Base-by-base conservation (phyloP, 37 sponge, comb jelly and placozoan species). In the Axinella damicornis region DNA sequence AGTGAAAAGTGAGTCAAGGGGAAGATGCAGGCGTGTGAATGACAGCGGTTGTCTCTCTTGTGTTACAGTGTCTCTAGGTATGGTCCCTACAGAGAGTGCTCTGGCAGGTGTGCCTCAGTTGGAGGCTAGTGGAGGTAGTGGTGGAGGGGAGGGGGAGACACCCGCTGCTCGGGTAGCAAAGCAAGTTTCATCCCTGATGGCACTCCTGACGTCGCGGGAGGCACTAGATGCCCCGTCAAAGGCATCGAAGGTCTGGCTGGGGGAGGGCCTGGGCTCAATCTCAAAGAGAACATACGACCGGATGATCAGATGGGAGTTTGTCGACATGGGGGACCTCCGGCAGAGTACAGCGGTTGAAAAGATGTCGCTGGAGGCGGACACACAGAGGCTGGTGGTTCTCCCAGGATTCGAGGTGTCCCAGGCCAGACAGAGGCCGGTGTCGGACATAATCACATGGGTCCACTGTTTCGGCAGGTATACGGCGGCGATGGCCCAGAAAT, bases 191-290 rank as follows among this genome's bases (percentile, higher is more conserved):
- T 33, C 65, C 65, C 65, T 67, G 5, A 19, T 67, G 32, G 27
- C 68, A 1, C 33, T 67, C 33, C 68, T 67, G 28, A 34, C 6
- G 33, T 30, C 68, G 2, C 68, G 32, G 33, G 68, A 67, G 11
- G 28, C 2, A 2, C 5, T 12, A 11, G 34, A 34, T 19, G 33
- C 28, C 12, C 5, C 68, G 19, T 11, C 27, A 11, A 67, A 67
- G 34, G 30, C 58, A 9, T 27, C 37, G 16, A 37, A 35, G 53
- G 72, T 39, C 17, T 57, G 75, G 75, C 75, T 74, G 59, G 75
- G 75, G 2, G 75, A 74, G 17, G 75, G 75, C 11, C 75, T 54
- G 17, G 75, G 75, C 59, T 54, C 75, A 57, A 11, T 74, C 58
- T 32, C 75, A 28, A 35, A 28, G 19, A 9, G 37, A 33, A 31